These are phyloP conservation scores for Galaxias olidus DNA, from an alignment of 2,797 vertebrate genomes.

Conservation along the genomic window DNA sequence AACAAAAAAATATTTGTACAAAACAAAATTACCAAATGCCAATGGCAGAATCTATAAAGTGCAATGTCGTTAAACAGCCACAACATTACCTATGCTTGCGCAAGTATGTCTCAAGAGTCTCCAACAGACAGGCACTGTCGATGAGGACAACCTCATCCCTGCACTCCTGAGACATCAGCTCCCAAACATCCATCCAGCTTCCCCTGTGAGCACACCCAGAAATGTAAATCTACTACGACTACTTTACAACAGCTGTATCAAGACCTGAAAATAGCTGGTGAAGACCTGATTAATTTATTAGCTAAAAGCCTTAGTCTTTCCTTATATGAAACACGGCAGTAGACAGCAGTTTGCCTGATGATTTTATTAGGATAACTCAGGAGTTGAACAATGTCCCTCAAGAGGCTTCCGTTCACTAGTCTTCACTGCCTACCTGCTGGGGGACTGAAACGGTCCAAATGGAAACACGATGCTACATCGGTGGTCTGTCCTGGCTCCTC, in stretches of 20 bases:
- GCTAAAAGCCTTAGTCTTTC: no score
- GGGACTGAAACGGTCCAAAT: conserved; percentile 74
- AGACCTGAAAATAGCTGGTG: no score
- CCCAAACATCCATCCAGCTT: conserved; percentile 99
- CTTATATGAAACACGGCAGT: no score
- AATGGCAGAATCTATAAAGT: not conserved
- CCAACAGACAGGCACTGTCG: conserved; percentile 90
- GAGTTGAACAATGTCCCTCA: no score
- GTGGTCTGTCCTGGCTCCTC: conserved; percentile 73
- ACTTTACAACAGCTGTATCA: no score
- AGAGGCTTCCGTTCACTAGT: not conserved
- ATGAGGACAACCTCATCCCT: conserved; percentile 97
- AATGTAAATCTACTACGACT: not conserved
- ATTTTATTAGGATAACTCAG: no score
- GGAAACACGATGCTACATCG: conserved; percentile 77
- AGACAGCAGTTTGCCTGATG: no score
- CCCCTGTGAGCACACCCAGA: conserved; percentile 75
- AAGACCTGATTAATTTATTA: no score
- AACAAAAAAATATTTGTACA: not conserved
- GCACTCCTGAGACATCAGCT: conserved; percentile 98
- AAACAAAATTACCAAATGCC: not conserved
- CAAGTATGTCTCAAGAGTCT: conserved; percentile 95
- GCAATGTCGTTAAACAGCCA: not conserved
- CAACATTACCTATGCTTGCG: conserved; percentile 90
- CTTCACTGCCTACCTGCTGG: conserved; percentile 65